A percentile compares a stretch with the other conserved stretches of the same genome.
Evolutionary conservation across 1,140 invertebrate genomes (phyloP).

Genomic region (Steinernema khuongi): DNA sequence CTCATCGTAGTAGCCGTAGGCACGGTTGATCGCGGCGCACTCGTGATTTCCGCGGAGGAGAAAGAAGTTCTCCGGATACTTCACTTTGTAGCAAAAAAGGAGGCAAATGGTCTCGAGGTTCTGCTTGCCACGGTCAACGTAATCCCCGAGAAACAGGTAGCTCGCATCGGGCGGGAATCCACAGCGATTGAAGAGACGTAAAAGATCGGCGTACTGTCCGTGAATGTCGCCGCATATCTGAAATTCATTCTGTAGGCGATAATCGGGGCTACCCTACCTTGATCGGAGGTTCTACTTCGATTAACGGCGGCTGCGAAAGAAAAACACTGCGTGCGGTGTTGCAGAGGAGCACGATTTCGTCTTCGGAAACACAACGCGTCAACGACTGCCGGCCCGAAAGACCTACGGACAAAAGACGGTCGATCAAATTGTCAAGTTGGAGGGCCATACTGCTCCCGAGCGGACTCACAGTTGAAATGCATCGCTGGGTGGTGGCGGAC

Average conservation of each 20-base stretch:
- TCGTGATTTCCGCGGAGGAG: conserved; percentile 68
- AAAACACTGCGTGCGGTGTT: conserved; percentile 20
- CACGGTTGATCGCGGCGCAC: conserved; percentile 65
- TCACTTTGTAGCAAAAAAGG: conserved; percentile 60
- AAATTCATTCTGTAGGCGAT: neutral
- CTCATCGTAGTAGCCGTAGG: conserved; percentile 33
- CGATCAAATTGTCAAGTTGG: neutral
- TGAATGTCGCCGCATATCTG: conserved; percentile 31
- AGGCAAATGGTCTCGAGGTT: conserved; percentile 66
- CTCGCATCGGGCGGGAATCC: conserved; percentile 40
- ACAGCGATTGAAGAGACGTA: conserved; percentile 60
- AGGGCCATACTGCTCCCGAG: no score
- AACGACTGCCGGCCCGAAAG: neutral
- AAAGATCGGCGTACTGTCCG: conserved; percentile 31
- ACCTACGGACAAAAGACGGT: neutral
- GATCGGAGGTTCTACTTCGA: conserved; percentile 60
- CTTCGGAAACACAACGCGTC: conserved; percentile 20
- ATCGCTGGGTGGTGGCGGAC: no score
- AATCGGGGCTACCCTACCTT: conserved; percentile 59
- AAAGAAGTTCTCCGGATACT: conserved; percentile 67
- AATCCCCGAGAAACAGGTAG: conserved; percentile 63
- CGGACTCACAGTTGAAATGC: no score
- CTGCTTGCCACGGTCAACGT: conserved; percentile 81
- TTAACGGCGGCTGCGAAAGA: conserved; percentile 28
- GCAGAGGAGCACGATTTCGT: conserved; percentile 19